Percentiles rank a stretch among this genome's conserved stretches.
These are phyloP conservation scores for Pampus argenteus DNA, from an alignment of 2,797 vertebrate genomes.

Conservation along the genomic window DNA sequence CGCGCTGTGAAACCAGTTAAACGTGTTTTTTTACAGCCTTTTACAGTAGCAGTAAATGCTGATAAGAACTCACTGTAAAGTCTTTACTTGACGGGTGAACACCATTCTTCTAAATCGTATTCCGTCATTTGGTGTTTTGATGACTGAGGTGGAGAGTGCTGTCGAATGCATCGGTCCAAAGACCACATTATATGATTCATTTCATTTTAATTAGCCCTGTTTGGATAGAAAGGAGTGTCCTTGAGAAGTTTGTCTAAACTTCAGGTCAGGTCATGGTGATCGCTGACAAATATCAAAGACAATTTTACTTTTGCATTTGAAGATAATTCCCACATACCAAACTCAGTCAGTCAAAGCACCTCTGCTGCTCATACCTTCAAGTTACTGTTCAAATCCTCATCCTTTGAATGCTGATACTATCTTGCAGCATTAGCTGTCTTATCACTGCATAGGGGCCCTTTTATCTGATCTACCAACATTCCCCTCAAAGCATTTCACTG, in stretches of 20 bases:
- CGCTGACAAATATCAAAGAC: not conserved
- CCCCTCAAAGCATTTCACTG: constrained; percentile 26
- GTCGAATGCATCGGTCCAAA: not conserved
- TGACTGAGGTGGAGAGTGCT: not conserved
- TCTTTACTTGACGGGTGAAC: not conserved
- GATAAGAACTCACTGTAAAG: constrained; percentile 55
- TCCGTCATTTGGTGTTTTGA: not conserved
- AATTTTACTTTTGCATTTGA: not conserved
- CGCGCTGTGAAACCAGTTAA: constrained; percentile 42
- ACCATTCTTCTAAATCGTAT: not conserved
- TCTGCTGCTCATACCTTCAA: constrained; percentile 12
- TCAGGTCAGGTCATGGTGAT: not conserved
- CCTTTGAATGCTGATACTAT: constrained; percentile 46
- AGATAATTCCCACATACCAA: constrained; percentile 10
- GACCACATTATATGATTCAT: not conserved
- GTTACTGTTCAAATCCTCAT: constrained; percentile 24
- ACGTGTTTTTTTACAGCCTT: constrained; percentile 29
- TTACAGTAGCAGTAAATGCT: constrained; percentile 5
- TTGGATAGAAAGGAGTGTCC: not conserved
- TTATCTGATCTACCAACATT: constrained; percentile 45
- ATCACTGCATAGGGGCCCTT: constrained; percentile 6
- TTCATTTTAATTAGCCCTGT: too few species aligned
- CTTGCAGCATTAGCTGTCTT: constrained; percentile 22
- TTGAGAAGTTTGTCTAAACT: not conserved
- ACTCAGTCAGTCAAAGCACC: not conserved